Base-by-base conservation (phyloP, 1,140 invertebrate genomes). In the Wiebesia pumilae region DNA sequence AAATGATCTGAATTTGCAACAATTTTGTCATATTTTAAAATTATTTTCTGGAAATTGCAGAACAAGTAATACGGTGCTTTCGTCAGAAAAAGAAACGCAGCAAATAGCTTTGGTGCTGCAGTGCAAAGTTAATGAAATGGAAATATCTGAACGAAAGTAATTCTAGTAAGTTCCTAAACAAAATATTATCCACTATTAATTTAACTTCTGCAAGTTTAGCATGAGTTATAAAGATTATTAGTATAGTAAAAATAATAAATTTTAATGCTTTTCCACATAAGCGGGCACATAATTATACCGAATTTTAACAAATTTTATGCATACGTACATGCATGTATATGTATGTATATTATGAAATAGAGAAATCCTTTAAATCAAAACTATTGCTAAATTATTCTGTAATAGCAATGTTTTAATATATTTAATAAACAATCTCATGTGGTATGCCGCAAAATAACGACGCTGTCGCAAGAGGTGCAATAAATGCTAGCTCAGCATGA, bases 11-110 rank as follows among this genome's bases (percentile, higher is more conserved):
- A 54, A 2, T 54, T 54, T 54, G 2, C 51, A 47, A 16, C 19
- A 19, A 16, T 9, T 54, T 54, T 14, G 16, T 54, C 16, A 16
- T 35, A 69, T 81, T 30, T 30, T 24, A 69, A 71, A 47, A 10
- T 75, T 30, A 75, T 75, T 83, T 73, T 77, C 51, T 77, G 27
- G 4, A 69, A 84, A 79, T 69, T 21, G 24, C 40, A 35, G 7
- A 38, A 79, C 3, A 54, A 67, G 43, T n/a, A 54, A 67, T n/a
- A 21, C 16, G 10, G 1, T 1, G 75, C 33, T 79, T 79, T 40
- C 75, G 30, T 67, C 38, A 69, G 51, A 84, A 79, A 85, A 69
- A 33, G 77, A 67, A 85, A 85, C 73, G 65, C 43, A 62, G 47
- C 10, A 16, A 79, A 85, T 81, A 54, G 62, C 21, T 73, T 33